phyloP scores from a whole-genome alignment of 2,888 invertebrate genomes.

The Andrena minutula region DNA sequence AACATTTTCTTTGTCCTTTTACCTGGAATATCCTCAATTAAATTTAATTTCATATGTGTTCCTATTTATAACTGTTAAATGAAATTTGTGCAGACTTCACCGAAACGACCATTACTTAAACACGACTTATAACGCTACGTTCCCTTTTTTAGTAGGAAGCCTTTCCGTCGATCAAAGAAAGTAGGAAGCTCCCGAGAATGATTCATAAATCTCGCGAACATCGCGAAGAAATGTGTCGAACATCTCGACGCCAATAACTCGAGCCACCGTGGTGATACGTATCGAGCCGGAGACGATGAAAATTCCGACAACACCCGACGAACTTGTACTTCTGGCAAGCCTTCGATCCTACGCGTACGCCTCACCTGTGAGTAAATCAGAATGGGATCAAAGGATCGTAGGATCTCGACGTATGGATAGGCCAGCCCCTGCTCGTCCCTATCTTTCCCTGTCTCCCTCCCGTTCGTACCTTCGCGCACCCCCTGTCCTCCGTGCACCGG shows the following conservation, averaged over 20 bases:
- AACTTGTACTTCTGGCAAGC: constrained; percentile 65
- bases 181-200: constrained; percentile 10
- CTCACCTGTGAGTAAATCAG: constrained; percentile 76
- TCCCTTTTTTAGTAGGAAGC: not conserved
- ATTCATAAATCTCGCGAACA: constrained; percentile 31
- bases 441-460: not conserved
- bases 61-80: no score
- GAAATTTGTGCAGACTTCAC: not conserved
- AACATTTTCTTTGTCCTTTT: no score
- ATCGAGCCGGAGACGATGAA: constrained; percentile 56
- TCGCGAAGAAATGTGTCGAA: constrained; percentile 25
- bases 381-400: constrained; percentile 77
- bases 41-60: no score
- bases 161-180: not conserved
- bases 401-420: constrained; percentile 77
- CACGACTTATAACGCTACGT: not conserved
- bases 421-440: constrained; percentile 41
- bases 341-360: constrained; percentile 72
- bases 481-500: constrained; percentile 25
- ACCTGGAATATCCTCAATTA: no score
- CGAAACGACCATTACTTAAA: not conserved
- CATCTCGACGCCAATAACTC: constrained; percentile 28
- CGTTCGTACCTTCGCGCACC: constrained; percentile 26
- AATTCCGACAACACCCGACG: constrained; percentile 60
- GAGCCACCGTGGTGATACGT: constrained; percentile 22